phyloP scores from a whole-genome alignment of 2,797 vertebrate species.

The Danio aesculapii region DNA sequence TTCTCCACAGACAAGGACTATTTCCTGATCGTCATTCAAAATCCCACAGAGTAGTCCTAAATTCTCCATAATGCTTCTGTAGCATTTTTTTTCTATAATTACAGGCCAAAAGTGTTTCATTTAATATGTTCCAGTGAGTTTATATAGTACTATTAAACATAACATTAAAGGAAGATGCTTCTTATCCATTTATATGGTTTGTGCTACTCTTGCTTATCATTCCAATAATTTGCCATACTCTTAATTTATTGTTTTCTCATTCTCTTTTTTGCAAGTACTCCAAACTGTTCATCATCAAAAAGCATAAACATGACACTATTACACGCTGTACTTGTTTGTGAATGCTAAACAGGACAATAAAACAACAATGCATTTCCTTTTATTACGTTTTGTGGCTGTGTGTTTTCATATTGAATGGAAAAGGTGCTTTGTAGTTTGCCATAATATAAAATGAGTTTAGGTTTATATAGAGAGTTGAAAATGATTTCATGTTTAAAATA shows the following conservation, averaged over 20 bases:
- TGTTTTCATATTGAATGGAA: slow-evolving; percentile 14
- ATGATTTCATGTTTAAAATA: background rate
- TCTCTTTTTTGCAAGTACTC: slow-evolving; percentile 8
- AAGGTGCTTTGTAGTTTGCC: background rate
- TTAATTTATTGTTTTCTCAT: slow-evolving; percentile 40
- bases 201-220: slow-evolving; percentile 32
- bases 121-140: slow-evolving; percentile 34
- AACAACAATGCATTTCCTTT: background rate
- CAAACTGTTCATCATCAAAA: background rate
- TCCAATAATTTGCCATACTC: slow-evolving; percentile 28
- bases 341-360: slow-evolving; percentile 40
- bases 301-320: slow-evolving; percentile 9
- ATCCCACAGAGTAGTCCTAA: slow-evolving; percentile 87
- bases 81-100: slow-evolving; percentile 49
- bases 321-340: background rate
- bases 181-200: slow-evolving; percentile 2
- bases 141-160: background rate
- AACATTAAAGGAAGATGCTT: background rate
- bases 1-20: slow-evolving; percentile 93
- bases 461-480: background rate
- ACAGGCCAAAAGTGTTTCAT: slow-evolving; percentile 55
- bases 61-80: slow-evolving; percentile 80
- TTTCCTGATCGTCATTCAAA: slow-evolving; percentile 97
- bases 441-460: background rate
- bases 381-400: background rate